Percentiles rank a stretch among this genome's conserved stretches.
Evolutionary conservation across 2,888 invertebrate species (phyloP).

Genomic region (Lottia gigantea): DNA sequence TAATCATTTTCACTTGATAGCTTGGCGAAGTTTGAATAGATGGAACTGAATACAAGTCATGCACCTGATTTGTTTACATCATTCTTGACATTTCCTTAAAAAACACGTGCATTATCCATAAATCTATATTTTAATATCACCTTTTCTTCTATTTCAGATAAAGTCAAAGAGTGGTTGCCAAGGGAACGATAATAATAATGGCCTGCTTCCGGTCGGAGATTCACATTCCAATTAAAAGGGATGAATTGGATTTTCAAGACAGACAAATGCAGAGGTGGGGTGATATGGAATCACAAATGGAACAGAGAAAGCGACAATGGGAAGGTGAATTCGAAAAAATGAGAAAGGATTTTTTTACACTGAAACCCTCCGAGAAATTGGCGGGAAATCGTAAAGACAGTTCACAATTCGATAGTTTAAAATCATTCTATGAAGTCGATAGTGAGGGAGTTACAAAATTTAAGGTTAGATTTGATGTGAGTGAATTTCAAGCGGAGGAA

Average conservation of each 20-base stretch:
- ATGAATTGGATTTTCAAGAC: constrained; percentile 64
- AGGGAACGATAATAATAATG: constrained; percentile 31
- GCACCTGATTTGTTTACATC: no score
- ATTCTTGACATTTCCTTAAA: no score
- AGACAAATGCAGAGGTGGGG: constrained; percentile 63
- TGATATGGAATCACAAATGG: constrained; percentile 60
- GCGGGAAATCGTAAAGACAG: constrained; percentile 39
- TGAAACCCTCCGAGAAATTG: constrained; percentile 59
- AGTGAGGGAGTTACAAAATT: constrained; percentile 52
- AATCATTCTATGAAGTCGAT: constrained; percentile 52
- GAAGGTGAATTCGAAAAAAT: constrained; percentile 62
- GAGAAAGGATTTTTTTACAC: constrained; percentile 65
- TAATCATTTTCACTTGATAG: no score
- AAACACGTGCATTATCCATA: no score
- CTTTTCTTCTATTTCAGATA: no score
- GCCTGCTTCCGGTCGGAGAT: constrained; percentile 64
- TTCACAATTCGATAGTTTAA: constrained; percentile 44
- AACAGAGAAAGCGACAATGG: constrained; percentile 57
- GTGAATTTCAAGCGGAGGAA: constrained; percentile 61
- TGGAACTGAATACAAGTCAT: no score
- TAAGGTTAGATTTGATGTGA: constrained; percentile 60
- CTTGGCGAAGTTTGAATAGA: no score
- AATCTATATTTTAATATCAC: no score
- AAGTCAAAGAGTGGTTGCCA: no score
- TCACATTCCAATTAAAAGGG: constrained; percentile 64